phyloP scores from a whole-genome alignment of 2,888 invertebrate species.

The Rosalia funebris region DNA sequence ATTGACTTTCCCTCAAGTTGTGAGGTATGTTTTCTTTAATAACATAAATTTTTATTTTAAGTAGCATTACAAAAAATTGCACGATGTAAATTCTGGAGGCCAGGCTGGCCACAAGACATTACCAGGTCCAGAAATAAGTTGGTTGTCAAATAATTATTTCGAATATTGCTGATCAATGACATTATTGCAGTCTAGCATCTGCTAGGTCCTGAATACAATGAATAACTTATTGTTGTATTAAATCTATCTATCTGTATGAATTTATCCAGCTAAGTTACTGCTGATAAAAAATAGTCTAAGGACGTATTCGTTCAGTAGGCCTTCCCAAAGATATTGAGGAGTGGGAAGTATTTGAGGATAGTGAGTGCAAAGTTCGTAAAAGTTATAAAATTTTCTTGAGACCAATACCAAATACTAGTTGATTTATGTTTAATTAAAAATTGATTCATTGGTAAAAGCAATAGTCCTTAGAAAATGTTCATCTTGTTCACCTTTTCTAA shows the following conservation, averaged over 20 bases:
- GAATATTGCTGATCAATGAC: background rate
- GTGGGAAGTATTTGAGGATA: background rate
- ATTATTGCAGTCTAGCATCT: background rate
- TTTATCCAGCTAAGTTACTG: background rate
- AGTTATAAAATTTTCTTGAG: background rate
- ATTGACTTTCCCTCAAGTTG: no score
- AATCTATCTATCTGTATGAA: background rate
- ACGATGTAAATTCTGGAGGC: background rate
- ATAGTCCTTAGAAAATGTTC: background rate
- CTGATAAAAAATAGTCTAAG: background rate
- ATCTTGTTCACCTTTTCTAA: background rate
- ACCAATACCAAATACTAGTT: background rate
- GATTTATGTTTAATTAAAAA: background rate
- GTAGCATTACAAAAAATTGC: background rate
- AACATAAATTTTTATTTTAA: no score
- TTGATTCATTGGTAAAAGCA: no score
- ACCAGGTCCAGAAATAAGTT: background rate
- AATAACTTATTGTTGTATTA: background rate
- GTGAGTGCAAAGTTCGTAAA: background rate
- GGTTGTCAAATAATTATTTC: background rate
- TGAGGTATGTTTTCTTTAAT: no score
- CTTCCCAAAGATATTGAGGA: background rate
- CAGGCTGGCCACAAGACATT: background rate
- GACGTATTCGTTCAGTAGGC: background rate
- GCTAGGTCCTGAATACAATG: background rate